Percentiles rank a stretch among this genome's conserved stretches.
These are phyloP conservation scores for Acyrthosiphon pisum DNA, from an alignment of 1,140 invertebrate genomes.

Conservation along the genomic window DNA sequence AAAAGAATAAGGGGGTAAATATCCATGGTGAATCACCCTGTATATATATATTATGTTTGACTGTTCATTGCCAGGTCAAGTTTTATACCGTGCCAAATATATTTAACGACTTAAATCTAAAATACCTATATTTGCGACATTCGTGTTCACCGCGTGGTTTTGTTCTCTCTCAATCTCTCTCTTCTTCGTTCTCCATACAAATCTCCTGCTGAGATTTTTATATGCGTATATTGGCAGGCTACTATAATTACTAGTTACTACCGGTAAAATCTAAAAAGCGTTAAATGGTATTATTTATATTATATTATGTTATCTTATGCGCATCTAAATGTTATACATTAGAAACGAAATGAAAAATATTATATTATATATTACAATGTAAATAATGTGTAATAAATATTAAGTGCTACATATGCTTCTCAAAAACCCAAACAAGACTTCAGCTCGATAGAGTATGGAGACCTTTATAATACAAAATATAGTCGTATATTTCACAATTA, in stretches of 20 bases:
- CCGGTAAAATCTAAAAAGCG: neutral
- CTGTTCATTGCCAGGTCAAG: neutral
- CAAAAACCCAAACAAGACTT: neutral
- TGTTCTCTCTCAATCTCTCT: neutral
- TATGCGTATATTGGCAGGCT: neutral
- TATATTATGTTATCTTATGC: neutral
- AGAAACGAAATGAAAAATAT: neutral
- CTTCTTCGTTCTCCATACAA: neutral
- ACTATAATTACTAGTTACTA: neutral
- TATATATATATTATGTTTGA: neutral
- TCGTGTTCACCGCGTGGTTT: neutral
- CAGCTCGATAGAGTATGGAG: neutral
- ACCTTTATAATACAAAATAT: neutral
- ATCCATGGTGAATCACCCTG: neutral
- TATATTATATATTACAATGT: too few relatives aligned
- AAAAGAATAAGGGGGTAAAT: too few relatives aligned
- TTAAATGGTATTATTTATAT: too few relatives aligned
- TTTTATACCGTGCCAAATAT: neutral
- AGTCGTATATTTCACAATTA: neutral
- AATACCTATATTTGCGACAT: neutral
- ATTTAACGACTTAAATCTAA: conserved; percentile 23
- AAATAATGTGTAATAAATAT: too few relatives aligned
- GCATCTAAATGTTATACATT: neutral
- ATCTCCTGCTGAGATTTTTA: conserved; percentile 14
- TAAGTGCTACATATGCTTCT: neutral